Conservation (phyloP, 1,140 invertebrate genomes). For the Matsumurasca onukii region DNA sequence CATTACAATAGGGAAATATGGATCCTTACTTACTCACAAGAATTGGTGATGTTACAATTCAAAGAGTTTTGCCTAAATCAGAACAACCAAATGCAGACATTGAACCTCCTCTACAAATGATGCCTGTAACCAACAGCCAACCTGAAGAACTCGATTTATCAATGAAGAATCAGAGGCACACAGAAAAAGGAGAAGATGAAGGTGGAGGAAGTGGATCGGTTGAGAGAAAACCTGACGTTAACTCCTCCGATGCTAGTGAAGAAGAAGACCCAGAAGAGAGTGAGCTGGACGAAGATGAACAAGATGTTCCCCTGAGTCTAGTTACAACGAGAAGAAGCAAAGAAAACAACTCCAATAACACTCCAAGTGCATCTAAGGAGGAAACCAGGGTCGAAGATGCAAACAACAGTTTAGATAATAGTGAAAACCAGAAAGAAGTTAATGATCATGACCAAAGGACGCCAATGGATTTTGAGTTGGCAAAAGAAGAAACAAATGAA, state of each 20-base stretch:
- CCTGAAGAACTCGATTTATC: slow-evolving; percentile 45
- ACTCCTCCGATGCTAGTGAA: slow-evolving; percentile 2
- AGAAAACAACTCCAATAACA: slow-evolving; percentile 13
- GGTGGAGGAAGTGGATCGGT: slow-evolving; percentile 45
- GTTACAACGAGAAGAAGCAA: slow-evolving; percentile 47
- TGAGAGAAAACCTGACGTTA: neutral
- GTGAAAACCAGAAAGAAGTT: slow-evolving; percentile 25
- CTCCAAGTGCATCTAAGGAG: too few relatives aligned
- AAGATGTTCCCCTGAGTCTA: slow-evolving; percentile 18
- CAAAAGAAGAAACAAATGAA: slow-evolving; percentile 42
- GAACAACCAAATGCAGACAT: slow-evolving; percentile 41
- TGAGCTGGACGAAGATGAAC: slow-evolving; percentile 47
- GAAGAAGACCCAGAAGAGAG: slow-evolving; percentile 45
- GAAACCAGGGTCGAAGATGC: too few relatives aligned
- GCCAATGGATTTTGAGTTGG: slow-evolving; percentile 36
- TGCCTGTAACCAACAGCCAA: slow-evolving; percentile 52
- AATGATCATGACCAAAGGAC: slow-evolving; percentile 17
- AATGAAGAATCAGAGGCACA: slow-evolving; percentile 44
- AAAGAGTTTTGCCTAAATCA: slow-evolving; percentile 47
- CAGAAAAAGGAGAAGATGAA: slow-evolving; percentile 49
- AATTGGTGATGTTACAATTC: slow-evolving; percentile 56
- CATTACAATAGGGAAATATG: slow-evolving; percentile 32
- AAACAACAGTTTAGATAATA: too few relatives aligned
- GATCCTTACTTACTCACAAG: slow-evolving; percentile 49
- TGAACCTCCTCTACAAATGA: too few relatives aligned